phyloP scores from a whole-genome alignment of 1,140 invertebrate genomes.

The Vanessa atalanta region DNA sequence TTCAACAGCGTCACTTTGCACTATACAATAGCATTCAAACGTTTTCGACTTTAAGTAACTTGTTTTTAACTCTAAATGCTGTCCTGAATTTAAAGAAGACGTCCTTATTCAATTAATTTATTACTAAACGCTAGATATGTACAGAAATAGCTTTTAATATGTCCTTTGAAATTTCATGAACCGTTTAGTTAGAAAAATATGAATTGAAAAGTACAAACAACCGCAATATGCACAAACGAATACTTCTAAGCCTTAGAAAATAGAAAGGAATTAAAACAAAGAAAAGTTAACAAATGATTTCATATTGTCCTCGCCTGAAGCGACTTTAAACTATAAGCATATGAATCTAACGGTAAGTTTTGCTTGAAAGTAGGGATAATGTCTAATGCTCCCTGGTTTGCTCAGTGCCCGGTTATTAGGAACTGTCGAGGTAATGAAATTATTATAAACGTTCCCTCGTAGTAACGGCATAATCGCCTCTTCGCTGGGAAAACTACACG shows the following conservation, averaged over 20 bases:
- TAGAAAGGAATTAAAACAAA: conserved; percentile 4
- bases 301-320: not conserved
- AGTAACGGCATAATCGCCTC: conserved; percentile 51
- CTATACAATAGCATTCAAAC: conserved; percentile 44
- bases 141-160: no score
- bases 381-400: conserved; percentile 50
- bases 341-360: conserved; percentile 3
- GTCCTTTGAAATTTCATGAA: no score
- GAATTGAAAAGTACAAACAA: no score
- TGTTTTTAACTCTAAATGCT: conserved; percentile 24
- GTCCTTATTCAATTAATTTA: not conserved
- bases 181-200: no score
- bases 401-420: conserved; percentile 46
- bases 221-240: no score
- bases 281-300: conserved; percentile 11
- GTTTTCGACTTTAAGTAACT: conserved; percentile 33
- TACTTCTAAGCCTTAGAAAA: not conserved
- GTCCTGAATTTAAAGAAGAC: not conserved
- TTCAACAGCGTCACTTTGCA: conserved; percentile 47
- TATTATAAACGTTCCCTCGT: conserved; percentile 54
- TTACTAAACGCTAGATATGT: no score
- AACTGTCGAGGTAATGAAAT: conserved; percentile 58
- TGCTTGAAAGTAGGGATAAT: conserved; percentile 15
- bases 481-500: conserved; percentile 52
- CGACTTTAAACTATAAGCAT: not conserved